phyloP scores from a whole-genome alignment of 2,888 invertebrate genomes.

The Heliconius ethilla region DNA sequence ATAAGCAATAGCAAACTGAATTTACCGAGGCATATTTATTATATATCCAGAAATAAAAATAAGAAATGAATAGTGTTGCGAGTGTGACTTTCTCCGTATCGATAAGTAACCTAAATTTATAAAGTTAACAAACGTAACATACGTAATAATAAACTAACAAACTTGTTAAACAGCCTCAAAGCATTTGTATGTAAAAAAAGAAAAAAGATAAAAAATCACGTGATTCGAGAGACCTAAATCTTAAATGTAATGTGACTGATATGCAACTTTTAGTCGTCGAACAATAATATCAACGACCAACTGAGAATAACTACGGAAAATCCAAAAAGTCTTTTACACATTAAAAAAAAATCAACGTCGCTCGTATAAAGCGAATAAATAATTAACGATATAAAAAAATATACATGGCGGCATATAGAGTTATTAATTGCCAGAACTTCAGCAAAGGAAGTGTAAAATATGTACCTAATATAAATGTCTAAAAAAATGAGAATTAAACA shows the following conservation, averaged over 20 bases:
- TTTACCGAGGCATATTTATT: background rate
- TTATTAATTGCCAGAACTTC: background rate
- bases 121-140: background rate
- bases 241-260: slow-evolving; percentile 6
- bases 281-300: slow-evolving; percentile 8
- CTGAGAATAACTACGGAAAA: slow-evolving; percentile 9
- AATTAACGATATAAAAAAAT: background rate
- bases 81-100: background rate
- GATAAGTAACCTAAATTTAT: background rate
- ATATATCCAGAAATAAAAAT: background rate
- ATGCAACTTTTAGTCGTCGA: slow-evolving; percentile 10
- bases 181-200: background rate
- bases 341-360: background rate
- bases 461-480: too few relatives aligned
- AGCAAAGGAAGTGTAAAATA: too few relatives aligned
- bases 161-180: slow-evolving; percentile 7
- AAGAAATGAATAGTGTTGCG: background rate
- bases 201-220: background rate
- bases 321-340: background rate
- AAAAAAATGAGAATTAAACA: too few relatives aligned
- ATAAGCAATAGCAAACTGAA: background rate
- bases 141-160: background rate
- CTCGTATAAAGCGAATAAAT: slow-evolving; percentile 25
- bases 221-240: background rate
- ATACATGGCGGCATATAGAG: background rate